Conservation (phyloP, 2,113 vertebrate species). For the Talpa occidentalis region DNA sequence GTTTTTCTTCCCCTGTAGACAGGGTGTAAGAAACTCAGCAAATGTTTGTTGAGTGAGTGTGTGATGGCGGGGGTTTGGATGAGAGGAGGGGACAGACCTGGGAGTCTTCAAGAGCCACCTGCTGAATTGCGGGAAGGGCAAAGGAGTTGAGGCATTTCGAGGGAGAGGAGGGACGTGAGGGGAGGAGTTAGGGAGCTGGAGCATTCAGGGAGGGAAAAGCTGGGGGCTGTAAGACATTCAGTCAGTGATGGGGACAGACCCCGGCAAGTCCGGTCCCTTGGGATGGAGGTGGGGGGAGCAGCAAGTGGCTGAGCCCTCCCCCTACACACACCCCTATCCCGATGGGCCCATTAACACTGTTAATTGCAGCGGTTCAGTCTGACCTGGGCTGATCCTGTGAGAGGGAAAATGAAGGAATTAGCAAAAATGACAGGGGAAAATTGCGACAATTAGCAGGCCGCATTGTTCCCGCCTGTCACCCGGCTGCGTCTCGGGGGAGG, state of each 20-base stretch:
- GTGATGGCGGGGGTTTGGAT: neutral
- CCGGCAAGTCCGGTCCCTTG: neutral
- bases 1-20: neutral
- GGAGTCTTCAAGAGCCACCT: neutral
- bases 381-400: slow-evolving; percentile 82
- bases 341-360: slow-evolving; percentile 75
- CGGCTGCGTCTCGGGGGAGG: slow-evolving; percentile 69
- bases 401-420: slow-evolving; percentile 86
- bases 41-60: neutral
- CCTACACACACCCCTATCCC: neutral
- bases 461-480: slow-evolving; percentile 84
- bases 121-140: neutral
- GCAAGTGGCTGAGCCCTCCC: neutral
- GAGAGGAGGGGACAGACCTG: neutral
- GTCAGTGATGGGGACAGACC: neutral
- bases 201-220: neutral
- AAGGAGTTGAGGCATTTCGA: neutral
- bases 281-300: neutral
- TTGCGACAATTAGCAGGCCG: slow-evolving; percentile 83
- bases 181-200: neutral
- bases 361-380: slow-evolving; percentile 83
- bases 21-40: neutral
- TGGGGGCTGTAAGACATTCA: neutral
- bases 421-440: slow-evolving; percentile 86
- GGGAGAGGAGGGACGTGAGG: neutral